Percentiles rank a stretch among this genome's conserved stretches.
Evolutionary conservation across 2,113 vertebrate species (phyloP).

Genomic region (Cygnus buccinator): DNA sequence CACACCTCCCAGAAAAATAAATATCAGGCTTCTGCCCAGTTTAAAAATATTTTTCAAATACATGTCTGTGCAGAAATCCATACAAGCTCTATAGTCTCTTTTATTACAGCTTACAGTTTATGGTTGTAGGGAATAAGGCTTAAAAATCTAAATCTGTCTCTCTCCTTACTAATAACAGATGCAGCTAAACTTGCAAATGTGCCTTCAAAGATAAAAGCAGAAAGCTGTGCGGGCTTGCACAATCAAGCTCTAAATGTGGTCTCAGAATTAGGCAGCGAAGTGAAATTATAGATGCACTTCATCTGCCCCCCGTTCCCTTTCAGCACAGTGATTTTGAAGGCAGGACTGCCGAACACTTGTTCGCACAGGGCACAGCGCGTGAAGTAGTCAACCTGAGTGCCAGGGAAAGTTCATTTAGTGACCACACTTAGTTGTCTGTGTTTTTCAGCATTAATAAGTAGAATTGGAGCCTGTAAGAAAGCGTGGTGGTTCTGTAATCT

Average conservation of each 20-base stretch:
- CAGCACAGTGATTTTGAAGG: too few relatives aligned
- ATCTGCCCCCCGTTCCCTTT: accelerated
- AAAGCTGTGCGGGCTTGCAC: neutral
- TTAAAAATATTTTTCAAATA: neutral
- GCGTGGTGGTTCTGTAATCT: neutral
- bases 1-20: neutral
- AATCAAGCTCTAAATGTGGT: accelerated
- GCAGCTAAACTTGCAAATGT: neutral
- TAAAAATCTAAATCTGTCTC: neutral
- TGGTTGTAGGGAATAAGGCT: neutral
- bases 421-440: too few relatives aligned
- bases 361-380: neutral
- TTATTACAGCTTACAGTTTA: neutral
- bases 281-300: neutral
- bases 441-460: neutral
- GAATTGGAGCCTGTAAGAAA: neutral
- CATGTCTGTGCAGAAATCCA: neutral
- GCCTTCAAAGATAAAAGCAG: neutral
- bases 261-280: neutral
- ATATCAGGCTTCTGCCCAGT: neutral
- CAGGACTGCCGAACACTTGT: neutral
- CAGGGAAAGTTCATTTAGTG: too few relatives aligned
- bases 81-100: neutral
- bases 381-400: too few relatives aligned
- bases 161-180: neutral